A percentile compares a stretch with the other conserved stretches of the same genome.
Conservation (phyloP, 2,888 invertebrate species). For the Amiota mariae region DNA sequence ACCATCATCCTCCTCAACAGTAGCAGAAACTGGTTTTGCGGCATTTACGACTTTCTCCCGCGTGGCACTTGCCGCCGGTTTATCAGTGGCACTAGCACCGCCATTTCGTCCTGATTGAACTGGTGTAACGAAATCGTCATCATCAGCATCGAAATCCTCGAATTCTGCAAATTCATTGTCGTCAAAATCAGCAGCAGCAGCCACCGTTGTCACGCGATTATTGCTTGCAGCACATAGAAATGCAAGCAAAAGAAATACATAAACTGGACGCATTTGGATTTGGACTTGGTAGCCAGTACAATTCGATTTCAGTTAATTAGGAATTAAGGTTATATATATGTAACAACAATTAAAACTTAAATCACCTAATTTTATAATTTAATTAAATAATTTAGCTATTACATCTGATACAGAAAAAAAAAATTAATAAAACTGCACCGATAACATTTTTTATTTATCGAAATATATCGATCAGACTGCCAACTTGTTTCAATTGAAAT, state of each 20-base stretch:
- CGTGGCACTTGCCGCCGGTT: slow-evolving; percentile 30
- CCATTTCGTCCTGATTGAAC: slow-evolving; percentile 42
- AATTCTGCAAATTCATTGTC: slow-evolving; percentile 97
- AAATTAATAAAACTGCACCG: neutral
- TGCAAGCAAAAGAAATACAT: slow-evolving; percentile 55
- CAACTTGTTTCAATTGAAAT: too few relatives aligned
- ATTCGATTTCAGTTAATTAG: neutral
- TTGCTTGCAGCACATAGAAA: slow-evolving; percentile 48
- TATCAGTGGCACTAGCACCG: slow-evolving; percentile 35
- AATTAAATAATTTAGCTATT: slow-evolving; percentile 12
- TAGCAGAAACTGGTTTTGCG: neutral
- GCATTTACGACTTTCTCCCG: slow-evolving; percentile 28
- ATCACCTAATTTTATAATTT: neutral
- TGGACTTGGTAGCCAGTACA: neutral
- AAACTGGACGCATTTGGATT: slow-evolving; percentile 54
- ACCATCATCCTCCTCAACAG: slow-evolving; percentile 65
- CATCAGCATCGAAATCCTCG: slow-evolving; percentile 87
- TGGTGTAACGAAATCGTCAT: slow-evolving; percentile 64
- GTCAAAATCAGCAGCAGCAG: slow-evolving; percentile 57
- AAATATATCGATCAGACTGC: neutral
- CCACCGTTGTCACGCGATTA: slow-evolving; percentile 41
- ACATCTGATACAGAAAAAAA: too few relatives aligned
- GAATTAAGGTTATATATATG: neutral
- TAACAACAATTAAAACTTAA: neutral
- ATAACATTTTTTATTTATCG: neutral